These are phyloP conservation scores for Catharus ustulatus DNA, from an alignment of 2,797 vertebrate species.

Conservation along the genomic window DNA sequence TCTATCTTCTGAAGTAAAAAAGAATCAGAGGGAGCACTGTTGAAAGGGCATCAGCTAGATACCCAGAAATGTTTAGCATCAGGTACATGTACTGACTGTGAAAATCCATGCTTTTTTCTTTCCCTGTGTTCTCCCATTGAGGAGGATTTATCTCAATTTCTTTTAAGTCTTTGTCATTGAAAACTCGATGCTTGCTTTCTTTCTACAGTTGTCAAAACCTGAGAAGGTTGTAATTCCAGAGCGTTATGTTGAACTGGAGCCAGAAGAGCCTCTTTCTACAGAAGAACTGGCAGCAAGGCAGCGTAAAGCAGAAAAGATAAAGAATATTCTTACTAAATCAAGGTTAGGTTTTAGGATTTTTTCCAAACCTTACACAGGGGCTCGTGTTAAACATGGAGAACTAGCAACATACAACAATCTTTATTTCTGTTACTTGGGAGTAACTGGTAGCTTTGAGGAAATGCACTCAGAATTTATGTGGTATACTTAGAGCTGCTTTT, in stretches of 20 bases:
- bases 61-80: neutral
- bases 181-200: neutral
- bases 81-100: neutral
- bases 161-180: neutral
- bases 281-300: slow-evolving; percentile 91
- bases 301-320: slow-evolving; percentile 94
- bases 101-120: neutral
- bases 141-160: neutral
- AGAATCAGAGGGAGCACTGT: neutral
- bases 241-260: slow-evolving; percentile 91
- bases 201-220: slow-evolving; percentile 87
- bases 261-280: slow-evolving; percentile 88
- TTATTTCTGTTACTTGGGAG: neutral
- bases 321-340: slow-evolving; percentile 91
- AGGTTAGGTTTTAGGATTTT: slow-evolving; percentile 78
- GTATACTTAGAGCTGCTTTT: neutral
- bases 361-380: neutral
- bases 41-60: neutral
- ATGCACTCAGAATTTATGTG: neutral
- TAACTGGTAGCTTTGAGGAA: neutral
- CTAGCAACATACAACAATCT: neutral
- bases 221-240: slow-evolving; percentile 94
- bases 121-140: neutral
- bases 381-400: neutral
- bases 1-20: neutral